Percentiles rank a stretch among this genome's conserved stretches.
phyloP scores from a whole-genome alignment of 2,888 invertebrate genomes.

The Gymnoscelis rufifasciata region DNA sequence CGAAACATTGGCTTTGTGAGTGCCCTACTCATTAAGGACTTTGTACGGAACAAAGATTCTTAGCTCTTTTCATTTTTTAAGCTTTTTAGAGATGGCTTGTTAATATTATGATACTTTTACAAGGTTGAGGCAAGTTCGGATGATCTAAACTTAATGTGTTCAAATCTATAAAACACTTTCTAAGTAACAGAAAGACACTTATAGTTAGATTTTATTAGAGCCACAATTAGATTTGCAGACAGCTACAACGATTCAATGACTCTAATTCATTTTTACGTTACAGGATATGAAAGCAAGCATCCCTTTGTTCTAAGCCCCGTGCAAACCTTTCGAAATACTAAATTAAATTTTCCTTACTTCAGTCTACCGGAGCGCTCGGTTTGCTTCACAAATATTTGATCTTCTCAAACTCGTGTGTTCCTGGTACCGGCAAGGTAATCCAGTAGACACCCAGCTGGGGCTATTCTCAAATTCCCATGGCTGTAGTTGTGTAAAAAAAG shows the following conservation, averaged over 20 bases:
- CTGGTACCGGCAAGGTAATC: conserved; percentile 22
- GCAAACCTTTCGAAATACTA: background rate
- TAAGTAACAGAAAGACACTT: too few species aligned
- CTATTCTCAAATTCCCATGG: background rate
- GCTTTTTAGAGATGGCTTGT: too few species aligned
- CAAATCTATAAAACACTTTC: too few species aligned
- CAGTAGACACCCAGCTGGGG: conserved; percentile 33
- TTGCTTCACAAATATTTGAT: conserved; percentile 24
- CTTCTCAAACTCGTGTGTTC: conserved; percentile 19
- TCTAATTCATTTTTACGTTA: background rate
- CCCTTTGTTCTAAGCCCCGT: conserved; percentile 6
- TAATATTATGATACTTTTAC: too few species aligned
- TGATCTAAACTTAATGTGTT: too few species aligned
- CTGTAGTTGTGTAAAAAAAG: too few species aligned
- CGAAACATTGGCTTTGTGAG: background rate
- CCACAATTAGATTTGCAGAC: too few species aligned
- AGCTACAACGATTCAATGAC: too few species aligned
- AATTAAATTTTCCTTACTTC: conserved; percentile 15
- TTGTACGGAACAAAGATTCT: background rate
- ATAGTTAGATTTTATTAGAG: too few species aligned
- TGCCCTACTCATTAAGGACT: background rate
- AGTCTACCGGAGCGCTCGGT: conserved; percentile 3
- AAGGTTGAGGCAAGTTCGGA: too few species aligned
- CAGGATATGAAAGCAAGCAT: background rate
- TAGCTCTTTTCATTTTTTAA: too few species aligned